Evolutionary conservation across 2,797 vertebrate species (phyloP).

Genomic region (Anguilla pacifica): DNA sequence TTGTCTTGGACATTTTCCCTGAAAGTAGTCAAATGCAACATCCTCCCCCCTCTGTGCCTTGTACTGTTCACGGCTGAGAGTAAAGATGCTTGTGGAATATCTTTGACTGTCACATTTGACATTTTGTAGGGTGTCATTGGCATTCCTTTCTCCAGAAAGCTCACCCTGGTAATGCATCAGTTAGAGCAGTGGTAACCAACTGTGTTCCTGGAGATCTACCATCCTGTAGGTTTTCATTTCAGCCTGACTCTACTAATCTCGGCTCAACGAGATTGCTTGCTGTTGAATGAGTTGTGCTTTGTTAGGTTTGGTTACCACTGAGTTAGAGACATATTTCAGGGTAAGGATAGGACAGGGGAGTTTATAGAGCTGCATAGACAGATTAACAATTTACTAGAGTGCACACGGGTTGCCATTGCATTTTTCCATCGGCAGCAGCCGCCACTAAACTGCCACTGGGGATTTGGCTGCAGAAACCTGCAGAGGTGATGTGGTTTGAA

Average conservation of each 20-base stretch:
- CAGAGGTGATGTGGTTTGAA: conserved; percentile 15
- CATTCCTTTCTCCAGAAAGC: conserved; percentile 65
- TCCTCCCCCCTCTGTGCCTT: conserved; percentile 46
- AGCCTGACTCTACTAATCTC: too few species aligned
- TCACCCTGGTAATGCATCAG: conserved; percentile 49
- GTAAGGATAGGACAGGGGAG: conserved; percentile 49
- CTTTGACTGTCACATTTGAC: conserved; percentile 67
- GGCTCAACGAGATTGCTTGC: too few species aligned
- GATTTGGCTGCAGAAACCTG: conserved; percentile 2
- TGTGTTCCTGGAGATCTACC: too few species aligned
- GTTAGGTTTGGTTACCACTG: too few species aligned
- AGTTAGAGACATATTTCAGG: conserved; percentile 51
- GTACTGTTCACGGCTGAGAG: conserved; percentile 51
- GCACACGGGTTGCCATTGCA: conserved; percentile 40
- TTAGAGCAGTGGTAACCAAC: conserved; percentile 37
- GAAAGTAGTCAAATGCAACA: conserved; percentile 44
- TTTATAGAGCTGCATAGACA: conserved; percentile 62
- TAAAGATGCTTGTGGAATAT: conserved; percentile 57
- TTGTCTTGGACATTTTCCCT: conserved; percentile 41
- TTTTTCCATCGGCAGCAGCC: conserved; percentile 13
- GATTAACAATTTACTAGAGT: conserved; percentile 66
- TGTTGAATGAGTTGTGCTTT: too few species aligned
- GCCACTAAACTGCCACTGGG: not conserved
- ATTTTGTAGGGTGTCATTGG: conserved; percentile 69
- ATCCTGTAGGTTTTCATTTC: too few species aligned